These are phyloP conservation scores for Gallirallus australis DNA, from an alignment of 2,797 vertebrate species.

Conservation along the genomic window DNA sequence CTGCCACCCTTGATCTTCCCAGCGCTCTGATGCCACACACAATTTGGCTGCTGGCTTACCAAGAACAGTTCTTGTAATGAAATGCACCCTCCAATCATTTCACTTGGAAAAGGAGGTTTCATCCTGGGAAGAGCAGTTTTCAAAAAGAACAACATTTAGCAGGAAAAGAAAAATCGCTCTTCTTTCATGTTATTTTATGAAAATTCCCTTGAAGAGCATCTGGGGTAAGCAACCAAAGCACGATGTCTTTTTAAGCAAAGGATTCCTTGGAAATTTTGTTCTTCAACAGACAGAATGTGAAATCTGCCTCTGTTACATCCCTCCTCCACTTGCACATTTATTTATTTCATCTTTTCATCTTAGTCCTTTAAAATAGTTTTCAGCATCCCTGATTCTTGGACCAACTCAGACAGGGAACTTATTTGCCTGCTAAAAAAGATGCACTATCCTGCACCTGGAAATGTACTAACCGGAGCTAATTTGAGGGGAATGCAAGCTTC, in stretches of 20 bases:
- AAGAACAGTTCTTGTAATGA: not conserved
- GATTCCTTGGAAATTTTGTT: not conserved
- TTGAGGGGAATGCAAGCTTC: not conserved
- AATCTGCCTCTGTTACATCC: not conserved
- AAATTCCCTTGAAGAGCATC: not conserved
- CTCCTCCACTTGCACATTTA: not conserved
- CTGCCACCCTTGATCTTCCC: slow-evolving; percentile 20
- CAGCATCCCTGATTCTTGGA: not conserved
- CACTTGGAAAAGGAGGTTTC: not conserved
- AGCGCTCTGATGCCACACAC: not conserved
- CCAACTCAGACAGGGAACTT: not conserved
- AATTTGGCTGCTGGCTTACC: slow-evolving; percentile 25
- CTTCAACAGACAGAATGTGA: not conserved
- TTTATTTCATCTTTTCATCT: not conserved
- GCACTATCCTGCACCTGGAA: not conserved
- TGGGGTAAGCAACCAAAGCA: not conserved
- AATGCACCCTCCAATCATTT: not conserved
- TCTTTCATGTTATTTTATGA: not conserved
- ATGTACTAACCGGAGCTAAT: not conserved
- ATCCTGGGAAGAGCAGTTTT: not conserved
- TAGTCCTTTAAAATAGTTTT: not conserved
- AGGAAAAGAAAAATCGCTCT: not conserved
- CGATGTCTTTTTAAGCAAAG: not conserved
- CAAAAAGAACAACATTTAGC: not conserved
- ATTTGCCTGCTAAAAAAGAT: not conserved